Evolutionary conservation across 2,888 invertebrate genomes (phyloP).

Genomic region (Macaria notata): DNA sequence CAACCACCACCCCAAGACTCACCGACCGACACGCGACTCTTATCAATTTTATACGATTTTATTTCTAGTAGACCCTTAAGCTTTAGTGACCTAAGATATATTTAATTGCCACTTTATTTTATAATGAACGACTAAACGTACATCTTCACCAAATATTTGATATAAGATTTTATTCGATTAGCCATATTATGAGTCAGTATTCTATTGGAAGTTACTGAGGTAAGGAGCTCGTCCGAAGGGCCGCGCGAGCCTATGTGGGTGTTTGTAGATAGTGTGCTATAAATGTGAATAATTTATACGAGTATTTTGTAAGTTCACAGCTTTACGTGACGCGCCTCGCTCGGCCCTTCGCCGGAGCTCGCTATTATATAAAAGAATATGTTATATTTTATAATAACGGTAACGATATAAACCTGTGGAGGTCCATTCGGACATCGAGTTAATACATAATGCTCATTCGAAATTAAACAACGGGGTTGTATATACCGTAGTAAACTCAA

Average conservation of each 20-base stretch:
- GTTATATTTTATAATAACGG: slow-evolving; percentile 77
- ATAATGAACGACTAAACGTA: slow-evolving; percentile 59
- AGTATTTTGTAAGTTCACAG: slow-evolving; percentile 81
- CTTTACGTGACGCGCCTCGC: slow-evolving; percentile 77
- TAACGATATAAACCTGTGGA: slow-evolving; percentile 55
- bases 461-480: slow-evolving; percentile 69
- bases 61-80: slow-evolving; percentile 69
- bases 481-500: slow-evolving; percentile 62
- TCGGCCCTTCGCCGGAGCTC: slow-evolving; percentile 73
- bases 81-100: slow-evolving; percentile 70
- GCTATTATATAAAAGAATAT: slow-evolving; percentile 51
- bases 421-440: slow-evolving; percentile 70
- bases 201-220: slow-evolving; percentile 70
- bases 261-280: slow-evolving; percentile 81
- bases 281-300: slow-evolving; percentile 82
- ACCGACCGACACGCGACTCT: slow-evolving; percentile 43
- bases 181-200: slow-evolving; percentile 82
- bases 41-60: slow-evolving; percentile 75
- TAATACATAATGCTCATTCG: slow-evolving; percentile 69
- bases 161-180: slow-evolving; percentile 78
- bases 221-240: slow-evolving; percentile 72
- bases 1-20: slow-evolving; percentile 25
- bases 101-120: slow-evolving; percentile 69
- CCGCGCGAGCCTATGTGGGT: slow-evolving; percentile 70
- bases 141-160: slow-evolving; percentile 81